Conservation (phyloP, 2,888 invertebrate species). For the Eurois occulta region DNA sequence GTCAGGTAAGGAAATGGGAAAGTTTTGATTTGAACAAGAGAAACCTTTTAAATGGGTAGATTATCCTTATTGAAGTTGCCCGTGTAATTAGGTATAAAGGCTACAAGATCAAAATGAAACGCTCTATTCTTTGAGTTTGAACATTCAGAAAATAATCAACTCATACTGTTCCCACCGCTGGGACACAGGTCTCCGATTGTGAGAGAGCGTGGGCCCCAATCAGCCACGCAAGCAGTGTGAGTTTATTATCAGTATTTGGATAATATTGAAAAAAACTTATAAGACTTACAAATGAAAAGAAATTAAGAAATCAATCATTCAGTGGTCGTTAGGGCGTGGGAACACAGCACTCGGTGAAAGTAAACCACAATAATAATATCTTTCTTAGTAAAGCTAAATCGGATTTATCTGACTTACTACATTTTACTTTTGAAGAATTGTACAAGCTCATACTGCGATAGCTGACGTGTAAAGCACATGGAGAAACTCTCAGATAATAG, state of each 20-base stretch:
- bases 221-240: background rate
- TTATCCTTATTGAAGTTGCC: background rate
- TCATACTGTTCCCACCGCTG: background rate
- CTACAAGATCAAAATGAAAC: background rate
- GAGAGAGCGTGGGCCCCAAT: background rate
- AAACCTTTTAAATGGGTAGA: background rate
- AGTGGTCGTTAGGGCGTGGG: conserved; percentile 8
- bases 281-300: background rate
- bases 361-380: background rate
- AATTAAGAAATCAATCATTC: conserved; percentile 23
- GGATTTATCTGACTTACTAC: background rate
- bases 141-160: background rate
- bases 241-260: background rate
- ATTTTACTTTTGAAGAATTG: background rate
- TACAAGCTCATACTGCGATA: background rate
- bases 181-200: background rate
- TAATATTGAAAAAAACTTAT: background rate
- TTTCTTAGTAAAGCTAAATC: background rate
- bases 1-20: conserved; percentile 24
- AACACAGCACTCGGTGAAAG: background rate
- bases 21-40: conserved; percentile 15
- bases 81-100: background rate
- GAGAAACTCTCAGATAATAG: background rate
- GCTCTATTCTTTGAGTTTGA: background rate
- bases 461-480: background rate